Evolutionary conservation across 2,113 vertebrate genomes (phyloP).

Genomic region (Clarias macrocephalus): DNA sequence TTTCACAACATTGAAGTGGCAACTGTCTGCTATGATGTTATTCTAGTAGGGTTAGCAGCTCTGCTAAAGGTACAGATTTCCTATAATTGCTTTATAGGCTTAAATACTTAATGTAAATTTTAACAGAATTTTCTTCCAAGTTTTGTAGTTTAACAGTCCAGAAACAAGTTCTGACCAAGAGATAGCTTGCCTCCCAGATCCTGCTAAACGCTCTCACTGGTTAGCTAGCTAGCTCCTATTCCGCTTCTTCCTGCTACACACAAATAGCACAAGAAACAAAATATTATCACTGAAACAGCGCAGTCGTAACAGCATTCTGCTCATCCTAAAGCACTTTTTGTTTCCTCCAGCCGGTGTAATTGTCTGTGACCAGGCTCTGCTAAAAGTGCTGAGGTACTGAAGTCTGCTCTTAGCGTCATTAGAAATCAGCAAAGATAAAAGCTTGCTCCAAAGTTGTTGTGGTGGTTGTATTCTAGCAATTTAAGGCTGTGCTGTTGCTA

Average conservation of each 20-base stretch:
- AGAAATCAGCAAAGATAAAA: background rate
- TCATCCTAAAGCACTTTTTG: background rate
- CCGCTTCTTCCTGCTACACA: background rate
- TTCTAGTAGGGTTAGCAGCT: background rate
- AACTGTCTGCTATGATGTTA: background rate
- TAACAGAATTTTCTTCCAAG: background rate
- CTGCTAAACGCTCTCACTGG: background rate
- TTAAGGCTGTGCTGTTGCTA: background rate
- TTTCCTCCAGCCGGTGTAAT: background rate
- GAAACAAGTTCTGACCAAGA: background rate
- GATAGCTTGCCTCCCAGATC: background rate
- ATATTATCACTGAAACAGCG: background rate
- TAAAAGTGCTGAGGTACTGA: conserved; percentile 14
- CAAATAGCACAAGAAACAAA: background rate
- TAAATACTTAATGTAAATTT: background rate
- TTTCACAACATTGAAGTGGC: background rate
- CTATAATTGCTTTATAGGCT: background rate
- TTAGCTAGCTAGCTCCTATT: background rate
- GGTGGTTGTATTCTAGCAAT: background rate
- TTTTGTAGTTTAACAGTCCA: background rate
- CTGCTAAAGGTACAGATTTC: background rate
- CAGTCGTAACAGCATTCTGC: background rate
- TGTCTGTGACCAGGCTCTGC: background rate
- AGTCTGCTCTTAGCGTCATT: background rate
- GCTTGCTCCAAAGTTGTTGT: background rate